phyloP scores from a whole-genome alignment of 2,888 invertebrate genomes.

The Cataglyphis rosenhaueri region DNA sequence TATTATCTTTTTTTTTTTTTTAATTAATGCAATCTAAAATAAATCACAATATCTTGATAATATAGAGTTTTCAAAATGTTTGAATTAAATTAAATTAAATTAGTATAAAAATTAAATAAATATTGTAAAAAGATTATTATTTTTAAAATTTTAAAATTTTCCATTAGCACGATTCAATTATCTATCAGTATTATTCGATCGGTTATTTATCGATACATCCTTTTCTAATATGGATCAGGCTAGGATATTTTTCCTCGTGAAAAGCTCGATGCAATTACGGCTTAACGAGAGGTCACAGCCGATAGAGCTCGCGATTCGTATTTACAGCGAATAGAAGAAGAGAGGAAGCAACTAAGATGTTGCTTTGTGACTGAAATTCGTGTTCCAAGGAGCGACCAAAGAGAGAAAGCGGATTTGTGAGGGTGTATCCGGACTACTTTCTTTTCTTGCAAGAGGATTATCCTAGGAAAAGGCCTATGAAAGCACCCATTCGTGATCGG shows the following conservation, averaged over 20 bases:
- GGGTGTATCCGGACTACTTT: conserved; percentile 16
- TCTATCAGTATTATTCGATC: neutral
- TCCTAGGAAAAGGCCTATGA: neutral
- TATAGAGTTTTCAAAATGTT: neutral
- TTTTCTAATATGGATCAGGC: neutral
- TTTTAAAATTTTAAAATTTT: neutral
- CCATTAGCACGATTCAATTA: neutral
- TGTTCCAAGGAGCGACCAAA: conserved; percentile 3
- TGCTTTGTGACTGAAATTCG: conserved; percentile 20
- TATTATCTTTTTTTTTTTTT: neutral
- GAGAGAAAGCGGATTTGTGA: conserved; percentile 29
- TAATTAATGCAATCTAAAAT: neutral
- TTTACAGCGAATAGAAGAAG: conserved; percentile 1
- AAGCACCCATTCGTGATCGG: neutral
- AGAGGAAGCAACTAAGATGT: conserved; percentile 8
- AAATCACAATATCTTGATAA: neutral
- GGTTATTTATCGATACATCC: neutral
- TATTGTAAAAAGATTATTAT: neutral
- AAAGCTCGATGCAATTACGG: conserved; percentile 33
- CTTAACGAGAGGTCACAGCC: conserved; percentile 31
- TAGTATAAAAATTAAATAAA: neutral
- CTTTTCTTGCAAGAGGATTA: conserved; percentile 40
- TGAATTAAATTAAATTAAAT: neutral
- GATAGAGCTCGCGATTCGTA: conserved; percentile 19
- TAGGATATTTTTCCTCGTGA: neutral